Conservation (phyloP, 2,113 vertebrate species). For the Trinectes maculatus region DNA sequence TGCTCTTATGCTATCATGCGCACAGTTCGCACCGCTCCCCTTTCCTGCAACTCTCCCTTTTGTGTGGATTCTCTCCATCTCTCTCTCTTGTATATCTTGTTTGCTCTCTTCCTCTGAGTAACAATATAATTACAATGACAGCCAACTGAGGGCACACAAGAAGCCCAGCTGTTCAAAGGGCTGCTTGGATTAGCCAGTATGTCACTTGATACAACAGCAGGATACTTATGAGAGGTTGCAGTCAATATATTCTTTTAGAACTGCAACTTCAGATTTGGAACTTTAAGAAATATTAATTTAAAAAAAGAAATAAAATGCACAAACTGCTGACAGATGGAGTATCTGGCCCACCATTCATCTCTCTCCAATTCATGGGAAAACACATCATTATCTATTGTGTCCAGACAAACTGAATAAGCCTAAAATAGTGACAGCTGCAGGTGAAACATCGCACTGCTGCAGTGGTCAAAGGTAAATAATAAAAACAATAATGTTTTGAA, state of each 20-base stretch:
- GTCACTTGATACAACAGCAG: conserved; percentile 39
- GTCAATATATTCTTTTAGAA: conserved; percentile 9
- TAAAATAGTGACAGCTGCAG: conserved; percentile 52
- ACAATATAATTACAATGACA: conserved; percentile 68
- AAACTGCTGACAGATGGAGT: no score
- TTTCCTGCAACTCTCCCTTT: conserved; percentile 65
- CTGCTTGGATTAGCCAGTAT: conserved; percentile 37
- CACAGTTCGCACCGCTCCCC: conserved; percentile 69
- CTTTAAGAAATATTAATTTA: not conserved
- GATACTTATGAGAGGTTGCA: conserved; percentile 9
- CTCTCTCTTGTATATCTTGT: conserved; percentile 49
- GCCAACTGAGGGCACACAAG: conserved; percentile 44
- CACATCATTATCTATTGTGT: conserved; percentile 15
- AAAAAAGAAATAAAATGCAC: no score
- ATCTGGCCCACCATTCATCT: conserved; percentile 20
- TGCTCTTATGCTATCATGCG: conserved; percentile 66
- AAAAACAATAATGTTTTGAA: not conserved
- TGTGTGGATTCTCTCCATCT: conserved; percentile 51
- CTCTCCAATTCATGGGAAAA: conserved; percentile 17
- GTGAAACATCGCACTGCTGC: conserved; percentile 38
- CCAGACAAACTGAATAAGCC: conserved; percentile 10
- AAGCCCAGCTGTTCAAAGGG: conserved; percentile 64
- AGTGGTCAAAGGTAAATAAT: conserved; percentile 26
- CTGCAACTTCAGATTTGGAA: conserved; percentile 1
- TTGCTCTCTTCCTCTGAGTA: conserved; percentile 51